Percentiles rank a stretch among this genome's conserved stretches.
Conservation (phyloP, 2,113 vertebrate genomes). For the Glareola pratincola region DNA sequence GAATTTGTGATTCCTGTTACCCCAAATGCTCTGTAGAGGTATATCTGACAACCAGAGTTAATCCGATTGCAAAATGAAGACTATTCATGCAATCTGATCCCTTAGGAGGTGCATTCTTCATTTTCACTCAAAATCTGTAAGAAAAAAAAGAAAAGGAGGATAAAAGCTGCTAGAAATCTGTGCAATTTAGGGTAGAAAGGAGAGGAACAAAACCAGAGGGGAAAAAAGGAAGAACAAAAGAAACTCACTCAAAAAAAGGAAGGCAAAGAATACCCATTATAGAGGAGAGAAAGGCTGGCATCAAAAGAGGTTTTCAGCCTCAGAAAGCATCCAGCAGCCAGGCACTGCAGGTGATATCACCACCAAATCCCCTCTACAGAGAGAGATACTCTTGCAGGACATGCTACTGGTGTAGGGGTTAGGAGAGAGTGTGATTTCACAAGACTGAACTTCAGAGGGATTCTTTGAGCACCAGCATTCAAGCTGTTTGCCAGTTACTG, state of each 20-base stretch:
- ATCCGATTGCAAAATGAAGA: neutral
- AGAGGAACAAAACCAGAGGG: slow-evolving; percentile 3
- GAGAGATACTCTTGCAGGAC: neutral
- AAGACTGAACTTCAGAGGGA: neutral
- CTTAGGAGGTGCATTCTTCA: neutral
- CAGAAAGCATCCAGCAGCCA: neutral
- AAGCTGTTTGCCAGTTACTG: neutral
- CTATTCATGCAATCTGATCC: neutral
- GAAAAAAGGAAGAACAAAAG: neutral
- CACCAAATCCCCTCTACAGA: neutral
- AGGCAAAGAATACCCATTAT: neutral
- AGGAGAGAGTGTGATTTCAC: neutral
- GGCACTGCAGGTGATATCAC: neutral
- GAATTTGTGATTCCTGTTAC: neutral
- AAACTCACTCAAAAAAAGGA: neutral
- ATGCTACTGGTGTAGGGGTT: neutral
- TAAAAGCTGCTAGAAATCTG: slow-evolving; percentile 14
- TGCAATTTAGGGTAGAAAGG: slow-evolving; percentile 23
- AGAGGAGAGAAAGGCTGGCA: neutral
- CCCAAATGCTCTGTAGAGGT: neutral
- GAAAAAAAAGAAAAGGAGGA: neutral
- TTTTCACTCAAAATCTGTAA: slow-evolving; percentile 3
- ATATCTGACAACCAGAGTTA: neutral
- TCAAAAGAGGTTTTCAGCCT: slow-evolving; percentile 18
- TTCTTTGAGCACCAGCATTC: neutral